Evolutionary conservation across 2,797 vertebrate genomes (phyloP), one percentile per base, ranked within the genome.

Genomic region (Peromyscus eremicus): DNA sequence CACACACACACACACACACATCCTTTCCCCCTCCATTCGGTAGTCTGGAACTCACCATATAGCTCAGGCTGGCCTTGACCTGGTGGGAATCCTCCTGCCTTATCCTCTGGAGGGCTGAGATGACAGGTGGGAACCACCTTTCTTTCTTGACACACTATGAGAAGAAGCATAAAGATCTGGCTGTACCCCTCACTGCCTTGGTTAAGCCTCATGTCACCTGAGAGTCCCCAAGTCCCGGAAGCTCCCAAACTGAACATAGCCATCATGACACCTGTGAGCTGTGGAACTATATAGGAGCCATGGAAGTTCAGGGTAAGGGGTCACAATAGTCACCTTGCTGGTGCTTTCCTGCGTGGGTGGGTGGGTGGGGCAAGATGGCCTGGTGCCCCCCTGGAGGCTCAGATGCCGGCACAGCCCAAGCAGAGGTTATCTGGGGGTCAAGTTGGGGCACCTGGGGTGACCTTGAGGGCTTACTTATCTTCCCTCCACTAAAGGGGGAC

Each of bases 241-340:
- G 7, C 60, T 12, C 12, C 34, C 57, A 52, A 25, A 34, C 46
- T 37, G 55, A 66, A 32, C 43, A 14, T 11, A 66, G 40, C 27
- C 8, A 27, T 32, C 34, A 49, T 25, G 27, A 13, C 25, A 5
- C 57, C 1, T 12, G 49, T 3, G 3, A 9, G 21, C 27, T 46
- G 57, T 4, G 1, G 17, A 37, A 46, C 25, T n/a, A 8, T 0
- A 17, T 1, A 23, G 4, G 6, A 16, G 32, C 25, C 21, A 16
- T 4, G 52, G 64, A 84, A 62, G 25, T 64, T 68, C 37, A 57
- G 34, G 37, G 68, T 57, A n/a, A 92, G 16, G 32, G 37, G 29
- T 79, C 55, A 4, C 1, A 4, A 80, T 2, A 25, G 5, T 49
- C 29, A 10, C 5, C 60, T 64, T 64, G 17, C 32, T 19, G 13